Base-by-base conservation (phyloP, 2,113 vertebrate genomes). In the Alligator sinensis region DNA sequence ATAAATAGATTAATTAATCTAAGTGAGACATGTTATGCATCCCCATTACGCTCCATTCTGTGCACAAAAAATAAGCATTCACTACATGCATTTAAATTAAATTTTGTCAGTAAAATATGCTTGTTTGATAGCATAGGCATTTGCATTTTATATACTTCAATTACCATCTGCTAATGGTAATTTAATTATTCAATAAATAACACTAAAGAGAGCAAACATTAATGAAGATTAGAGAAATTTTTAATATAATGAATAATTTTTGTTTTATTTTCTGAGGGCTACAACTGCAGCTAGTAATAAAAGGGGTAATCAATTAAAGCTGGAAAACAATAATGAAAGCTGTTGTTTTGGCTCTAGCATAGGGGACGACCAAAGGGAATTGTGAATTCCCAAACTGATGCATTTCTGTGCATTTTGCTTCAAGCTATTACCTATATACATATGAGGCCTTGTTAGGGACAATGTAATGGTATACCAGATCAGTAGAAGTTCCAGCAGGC, bases 111-210 rank as follows among this genome's bases (percentile, higher is more conserved):
- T 84, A 96, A 97, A 96, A 97, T 96, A 93, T 85, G 77, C 64
- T 90, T 94, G 38, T 88, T 95, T 94, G 75, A 91, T 96, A 92
- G 63, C 81, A 90, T 58, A 95, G 47, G 83, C 78, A 96, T 96
- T 97, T 95, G 59, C 91, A 96, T 97, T 96, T 95, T 94, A 96
- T 92, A 94, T 87, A 82, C 82, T 96, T 82, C 90, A 95, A 93
- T 93, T 96, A 87, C 92, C 91, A 96, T 93, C 91, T 96, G 89
- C 90, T 97, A 96, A 96, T 84, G 88, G 86, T 88, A 96, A 97
- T 95, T 96, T 96, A 95, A 96, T 96, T 91, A 92, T 97, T 97
- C 89, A 97, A 96, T 96, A 97, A 97, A 97, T 94, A 97, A 96
- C 83, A 93, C 81, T 88, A 96, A 97, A 93, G 85, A 95, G 63